Evolutionary conservation across 2,797 vertebrate genomes (phyloP).

Genomic region (Enteromius treurensis): DNA sequence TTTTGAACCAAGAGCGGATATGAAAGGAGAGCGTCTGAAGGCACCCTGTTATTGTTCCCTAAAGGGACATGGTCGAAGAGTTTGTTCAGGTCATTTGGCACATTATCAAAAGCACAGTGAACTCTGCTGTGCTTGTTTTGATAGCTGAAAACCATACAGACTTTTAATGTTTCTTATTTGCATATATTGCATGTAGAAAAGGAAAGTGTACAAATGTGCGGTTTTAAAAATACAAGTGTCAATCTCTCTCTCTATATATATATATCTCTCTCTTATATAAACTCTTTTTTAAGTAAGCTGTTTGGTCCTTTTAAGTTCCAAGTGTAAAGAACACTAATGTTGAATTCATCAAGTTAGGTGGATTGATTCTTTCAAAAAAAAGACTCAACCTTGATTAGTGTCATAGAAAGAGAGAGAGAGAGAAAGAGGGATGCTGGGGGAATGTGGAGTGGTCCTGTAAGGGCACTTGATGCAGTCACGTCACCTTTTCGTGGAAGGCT

Average conservation of each 20-base stretch:
- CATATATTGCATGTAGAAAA: constrained; percentile 68
- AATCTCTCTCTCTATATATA: constrained; percentile 58
- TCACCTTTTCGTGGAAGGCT: constrained; percentile 10
- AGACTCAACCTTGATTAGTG: constrained; percentile 69
- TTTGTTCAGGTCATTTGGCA: constrained; percentile 73
- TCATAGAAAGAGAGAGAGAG: constrained; percentile 43
- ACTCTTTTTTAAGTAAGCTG: constrained; percentile 72
- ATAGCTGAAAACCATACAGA: constrained; percentile 56
- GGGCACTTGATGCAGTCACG: constrained; percentile 24
- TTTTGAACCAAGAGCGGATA: constrained; percentile 52
- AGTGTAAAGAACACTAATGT: constrained; percentile 77
- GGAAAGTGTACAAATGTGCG: constrained; percentile 68
- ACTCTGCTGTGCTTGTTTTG: constrained; percentile 45
- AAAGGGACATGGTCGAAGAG: constrained; percentile 60
- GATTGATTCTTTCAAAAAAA: constrained; percentile 65
- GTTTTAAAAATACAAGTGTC: constrained; percentile 71
- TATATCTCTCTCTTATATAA: constrained; percentile 64
- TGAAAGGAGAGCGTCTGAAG: constrained; percentile 64
- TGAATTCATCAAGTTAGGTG: constrained; percentile 66
- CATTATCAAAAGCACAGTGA: constrained; percentile 59
- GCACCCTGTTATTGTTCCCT: constrained; percentile 66
- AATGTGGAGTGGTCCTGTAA: constrained; percentile 40
- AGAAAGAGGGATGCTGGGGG: not conserved
- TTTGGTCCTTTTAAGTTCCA: constrained; percentile 84
- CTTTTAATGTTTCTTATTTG: constrained; percentile 60